phyloP scores from a whole-genome alignment of 2,888 invertebrate genomes.

The Cephus pulcher region DNA sequence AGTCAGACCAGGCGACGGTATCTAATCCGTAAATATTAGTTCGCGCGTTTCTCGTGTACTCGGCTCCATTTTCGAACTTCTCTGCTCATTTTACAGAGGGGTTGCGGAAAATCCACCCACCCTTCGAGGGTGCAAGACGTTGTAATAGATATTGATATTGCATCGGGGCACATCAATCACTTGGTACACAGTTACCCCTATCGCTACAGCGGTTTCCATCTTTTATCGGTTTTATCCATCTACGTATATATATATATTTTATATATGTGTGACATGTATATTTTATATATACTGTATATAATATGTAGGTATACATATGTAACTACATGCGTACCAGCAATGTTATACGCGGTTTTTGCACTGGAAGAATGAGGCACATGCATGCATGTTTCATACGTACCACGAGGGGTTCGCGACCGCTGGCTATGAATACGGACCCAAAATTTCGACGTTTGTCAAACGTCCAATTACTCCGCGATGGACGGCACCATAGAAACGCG shows the following conservation, averaged over 20 bases:
- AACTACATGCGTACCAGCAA: neutral
- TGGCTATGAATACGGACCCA: neutral
- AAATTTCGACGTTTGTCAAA: slow-evolving; percentile 7
- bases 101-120: slow-evolving; percentile 6
- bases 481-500: neutral
- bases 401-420: neutral
- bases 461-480: slow-evolving; percentile 1
- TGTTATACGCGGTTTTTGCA: neutral
- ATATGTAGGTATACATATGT: neutral
- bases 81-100: neutral
- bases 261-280: neutral
- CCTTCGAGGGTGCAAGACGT: slow-evolving; percentile 1
- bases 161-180: slow-evolving; percentile 13
- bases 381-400: neutral
- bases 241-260: neutral
- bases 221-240: neutral
- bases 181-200: neutral
- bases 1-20: neutral
- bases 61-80: neutral
- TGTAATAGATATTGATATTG: slow-evolving; percentile 9
- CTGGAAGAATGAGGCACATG: neutral
- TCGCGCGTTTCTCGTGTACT: neutral
- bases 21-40: too few relatives aligned
- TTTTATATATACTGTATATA: too few relatives aligned
- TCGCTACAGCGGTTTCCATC: neutral